Evolutionary conservation across 2,797 vertebrate genomes (phyloP).

Genomic region (Craterocephalus amniculus): DNA sequence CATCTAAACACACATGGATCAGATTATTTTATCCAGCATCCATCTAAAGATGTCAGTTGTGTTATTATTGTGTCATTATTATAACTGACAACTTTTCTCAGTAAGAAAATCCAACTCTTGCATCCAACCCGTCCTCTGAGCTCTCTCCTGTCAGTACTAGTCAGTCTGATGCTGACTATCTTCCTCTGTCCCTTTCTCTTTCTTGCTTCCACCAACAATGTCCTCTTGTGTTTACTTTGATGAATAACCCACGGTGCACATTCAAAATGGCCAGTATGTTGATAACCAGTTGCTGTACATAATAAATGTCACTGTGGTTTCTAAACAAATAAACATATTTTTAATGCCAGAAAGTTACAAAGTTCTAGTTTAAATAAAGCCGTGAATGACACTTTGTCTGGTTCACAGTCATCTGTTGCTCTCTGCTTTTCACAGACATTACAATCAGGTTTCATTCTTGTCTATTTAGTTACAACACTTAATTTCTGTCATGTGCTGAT

Average conservation of each 20-base stretch:
- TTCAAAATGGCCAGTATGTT: too few species aligned
- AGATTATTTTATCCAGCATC: too few species aligned
- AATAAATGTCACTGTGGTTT: background rate
- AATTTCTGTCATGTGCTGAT: background rate
- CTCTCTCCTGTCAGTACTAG: background rate
- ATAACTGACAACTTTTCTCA: background rate
- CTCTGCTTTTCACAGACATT: background rate
- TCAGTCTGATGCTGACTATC: background rate
- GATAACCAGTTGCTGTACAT: background rate
- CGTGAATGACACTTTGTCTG: background rate
- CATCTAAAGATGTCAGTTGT: too few species aligned
- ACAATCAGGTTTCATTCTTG: background rate
- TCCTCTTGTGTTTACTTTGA: background rate
- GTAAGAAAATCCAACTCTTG: too few species aligned
- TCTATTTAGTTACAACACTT: background rate
- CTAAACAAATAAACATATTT: too few species aligned
- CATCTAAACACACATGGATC: too few species aligned
- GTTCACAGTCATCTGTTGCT: background rate
- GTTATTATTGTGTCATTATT: too few species aligned
- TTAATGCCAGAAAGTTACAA: background rate
- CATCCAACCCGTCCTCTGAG: background rate
- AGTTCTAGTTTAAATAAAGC: background rate
- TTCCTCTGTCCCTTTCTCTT: background rate
- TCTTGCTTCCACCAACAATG: too few species aligned
- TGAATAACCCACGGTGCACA: background rate